Percentiles rank a stretch among this genome's conserved stretches.
phyloP scores from a whole-genome alignment of 2,888 invertebrate species.

The Eledona agricola region DNA sequence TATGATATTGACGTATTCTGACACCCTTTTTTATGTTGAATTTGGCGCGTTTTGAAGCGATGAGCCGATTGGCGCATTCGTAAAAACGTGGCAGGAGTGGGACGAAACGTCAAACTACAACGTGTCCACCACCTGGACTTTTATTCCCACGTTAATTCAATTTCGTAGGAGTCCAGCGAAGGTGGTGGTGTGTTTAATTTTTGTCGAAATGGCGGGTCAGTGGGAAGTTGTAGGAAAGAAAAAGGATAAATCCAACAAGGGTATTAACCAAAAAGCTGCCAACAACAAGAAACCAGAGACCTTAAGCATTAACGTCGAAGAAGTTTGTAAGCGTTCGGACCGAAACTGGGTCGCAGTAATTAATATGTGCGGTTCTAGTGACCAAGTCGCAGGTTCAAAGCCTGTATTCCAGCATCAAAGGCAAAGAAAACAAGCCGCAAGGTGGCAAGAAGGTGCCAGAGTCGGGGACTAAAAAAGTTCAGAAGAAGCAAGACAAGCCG shows the following conservation, averaged over 20 bases:
- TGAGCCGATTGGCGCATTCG: too few species aligned
- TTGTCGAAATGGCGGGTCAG: slow-evolving; percentile 69
- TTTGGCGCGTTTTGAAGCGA: too few species aligned
- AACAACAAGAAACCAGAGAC: slow-evolving; percentile 62
- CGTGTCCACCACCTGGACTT: too few species aligned
- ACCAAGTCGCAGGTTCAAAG: slow-evolving; percentile 75
- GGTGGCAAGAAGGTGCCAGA: slow-evolving; percentile 51
- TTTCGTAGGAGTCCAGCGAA: too few species aligned
- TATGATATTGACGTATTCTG: too few species aligned
- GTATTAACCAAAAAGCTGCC: slow-evolving; percentile 56
- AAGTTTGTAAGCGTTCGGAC: slow-evolving; percentile 79
- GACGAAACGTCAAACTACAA: too few species aligned
- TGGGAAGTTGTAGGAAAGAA: slow-evolving; percentile 79
- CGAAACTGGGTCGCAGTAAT: not conserved
- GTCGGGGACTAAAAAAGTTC: slow-evolving; percentile 63
- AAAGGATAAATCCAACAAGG: slow-evolving; percentile 64
- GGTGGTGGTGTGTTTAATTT: too few species aligned
- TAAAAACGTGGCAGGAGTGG: too few species aligned
- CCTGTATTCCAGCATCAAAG: slow-evolving; percentile 71
- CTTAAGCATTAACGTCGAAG: slow-evolving; percentile 74
- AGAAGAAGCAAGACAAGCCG: slow-evolving; percentile 64
- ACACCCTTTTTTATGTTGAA: too few species aligned
- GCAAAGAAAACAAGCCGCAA: slow-evolving; percentile 65
- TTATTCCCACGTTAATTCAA: too few species aligned
- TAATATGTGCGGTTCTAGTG: slow-evolving; percentile 63